Conservation (phyloP, 1,140 invertebrate species). For the Aphidius gifuensis region DNA sequence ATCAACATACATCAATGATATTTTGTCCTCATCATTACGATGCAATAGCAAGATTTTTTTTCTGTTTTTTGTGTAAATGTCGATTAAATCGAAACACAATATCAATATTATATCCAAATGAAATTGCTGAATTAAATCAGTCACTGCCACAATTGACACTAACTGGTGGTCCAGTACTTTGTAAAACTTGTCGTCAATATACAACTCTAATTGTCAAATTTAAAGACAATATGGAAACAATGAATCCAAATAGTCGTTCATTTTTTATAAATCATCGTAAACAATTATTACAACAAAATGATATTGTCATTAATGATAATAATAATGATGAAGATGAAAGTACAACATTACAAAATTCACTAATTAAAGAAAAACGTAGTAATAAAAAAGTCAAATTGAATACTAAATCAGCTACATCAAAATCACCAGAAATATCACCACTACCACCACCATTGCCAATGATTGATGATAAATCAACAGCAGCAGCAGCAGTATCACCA, state of each 20-base stretch:
- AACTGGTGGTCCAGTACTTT: constrained; percentile 69
- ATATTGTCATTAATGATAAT: constrained; percentile 62
- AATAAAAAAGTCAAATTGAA: constrained; percentile 26
- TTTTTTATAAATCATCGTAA: constrained; percentile 67
- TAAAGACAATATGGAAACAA: constrained; percentile 49
- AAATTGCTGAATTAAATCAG: constrained; percentile 66
- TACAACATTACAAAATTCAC: constrained; percentile 37
- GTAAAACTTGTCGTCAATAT: constrained; percentile 77
- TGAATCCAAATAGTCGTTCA: constrained; percentile 55
- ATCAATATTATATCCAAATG: constrained; percentile 59
- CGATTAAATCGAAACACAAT: constrained; percentile 70
- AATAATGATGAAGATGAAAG: too few relatives aligned
- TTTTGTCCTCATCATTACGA: constrained; percentile 56
- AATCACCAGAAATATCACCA: constrained; percentile 34
- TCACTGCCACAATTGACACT: constrained; percentile 52
- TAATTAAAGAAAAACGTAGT: constrained; percentile 55
- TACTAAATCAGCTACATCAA: constrained; percentile 20
- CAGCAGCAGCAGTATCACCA: too few relatives aligned
- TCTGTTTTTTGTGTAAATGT: constrained; percentile 72
- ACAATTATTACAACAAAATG: constrained; percentile 66
- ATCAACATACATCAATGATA: constrained; percentile 52
- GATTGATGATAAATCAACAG: too few relatives aligned
- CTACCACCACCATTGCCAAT: too few relatives aligned
- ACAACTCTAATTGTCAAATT: constrained; percentile 66
- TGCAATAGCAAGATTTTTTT: constrained; percentile 66